Evolutionary conservation across 2,113 vertebrate genomes (phyloP).

Genomic region (Tauraco erythrolophus): DNA sequence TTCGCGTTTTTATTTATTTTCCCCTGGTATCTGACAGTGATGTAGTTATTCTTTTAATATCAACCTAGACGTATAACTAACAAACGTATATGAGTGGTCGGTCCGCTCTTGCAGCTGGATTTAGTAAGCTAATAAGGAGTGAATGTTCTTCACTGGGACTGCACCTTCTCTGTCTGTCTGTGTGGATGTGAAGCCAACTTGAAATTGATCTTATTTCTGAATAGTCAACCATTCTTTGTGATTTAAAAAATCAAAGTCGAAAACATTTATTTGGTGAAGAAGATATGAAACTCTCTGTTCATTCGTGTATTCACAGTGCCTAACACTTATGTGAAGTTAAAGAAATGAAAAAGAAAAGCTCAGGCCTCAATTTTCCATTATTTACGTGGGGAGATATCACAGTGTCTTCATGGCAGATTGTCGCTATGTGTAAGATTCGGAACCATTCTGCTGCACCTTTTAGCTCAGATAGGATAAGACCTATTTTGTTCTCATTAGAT

Average conservation of each 20-base stretch:
- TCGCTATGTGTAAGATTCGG: not conserved
- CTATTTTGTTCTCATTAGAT: constrained; percentile 18
- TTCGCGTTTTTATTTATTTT: not conserved
- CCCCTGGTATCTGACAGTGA: not conserved
- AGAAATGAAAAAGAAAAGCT: not conserved
- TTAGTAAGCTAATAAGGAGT: not conserved
- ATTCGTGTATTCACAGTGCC: not conserved
- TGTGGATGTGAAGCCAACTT: not conserved
- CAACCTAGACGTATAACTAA: not conserved
- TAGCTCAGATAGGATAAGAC: not conserved
- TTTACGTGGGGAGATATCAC: accelerated
- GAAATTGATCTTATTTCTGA: not conserved
- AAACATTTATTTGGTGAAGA: not conserved
- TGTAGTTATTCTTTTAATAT: not conserved
- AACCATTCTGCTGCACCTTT: not conserved
- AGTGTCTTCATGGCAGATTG: not conserved
- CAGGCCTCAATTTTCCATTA: not conserved
- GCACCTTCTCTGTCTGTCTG: not conserved
- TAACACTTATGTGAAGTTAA: not conserved
- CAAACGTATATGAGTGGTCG: too few relatives aligned
- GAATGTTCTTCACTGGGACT: not conserved
- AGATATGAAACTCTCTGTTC: not conserved
- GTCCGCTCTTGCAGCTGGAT: not conserved
- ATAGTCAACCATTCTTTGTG: not conserved
- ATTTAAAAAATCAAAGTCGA: not conserved